These are phyloP conservation scores for Exephanes ischioxanthus DNA, from an alignment of 2,888 invertebrate genomes.

Conservation along the genomic window DNA sequence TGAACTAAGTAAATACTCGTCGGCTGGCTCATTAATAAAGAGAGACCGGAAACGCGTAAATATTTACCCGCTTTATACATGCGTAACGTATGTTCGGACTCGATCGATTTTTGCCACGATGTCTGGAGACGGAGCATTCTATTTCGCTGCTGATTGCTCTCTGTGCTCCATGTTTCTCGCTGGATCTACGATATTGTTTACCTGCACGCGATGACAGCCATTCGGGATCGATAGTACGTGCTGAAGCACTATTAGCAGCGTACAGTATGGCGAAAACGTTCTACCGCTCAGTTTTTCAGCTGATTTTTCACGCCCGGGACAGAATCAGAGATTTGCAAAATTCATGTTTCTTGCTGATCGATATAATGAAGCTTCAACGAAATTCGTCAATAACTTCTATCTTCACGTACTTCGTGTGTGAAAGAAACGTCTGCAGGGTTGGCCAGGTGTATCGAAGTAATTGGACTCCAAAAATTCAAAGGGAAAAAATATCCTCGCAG, in stretches of 20 bases:
- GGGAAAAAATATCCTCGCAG: background rate
- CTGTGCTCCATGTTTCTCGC: constrained; percentile 39
- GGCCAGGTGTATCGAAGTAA: background rate
- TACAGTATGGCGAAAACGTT: constrained; percentile 8
- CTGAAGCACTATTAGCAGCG: constrained; percentile 14
- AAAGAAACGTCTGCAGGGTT: background rate
- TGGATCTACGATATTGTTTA: constrained; percentile 62
- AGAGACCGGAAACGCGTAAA: constrained; percentile 20
- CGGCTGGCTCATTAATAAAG: background rate
- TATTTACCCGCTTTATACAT: constrained; percentile 11
- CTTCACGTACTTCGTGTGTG: background rate
- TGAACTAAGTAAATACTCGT: background rate
- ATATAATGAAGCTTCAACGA: background rate
- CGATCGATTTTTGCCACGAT: constrained; percentile 53
- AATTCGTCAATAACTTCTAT: background rate
- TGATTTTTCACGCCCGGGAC: constrained; percentile 2
- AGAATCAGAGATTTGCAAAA: background rate
- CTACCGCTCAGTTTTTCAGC: constrained; percentile 7
- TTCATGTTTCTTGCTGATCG: background rate
- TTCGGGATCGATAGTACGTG: constrained; percentile 64
- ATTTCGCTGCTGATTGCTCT: constrained; percentile 22
- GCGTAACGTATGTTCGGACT: constrained; percentile 36
- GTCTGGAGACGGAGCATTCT: constrained; percentile 35
- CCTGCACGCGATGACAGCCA: constrained; percentile 61
- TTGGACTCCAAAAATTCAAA: background rate